Conservation (phyloP, 2,888 invertebrate genomes). For the Nomada ruficornis region DNA sequence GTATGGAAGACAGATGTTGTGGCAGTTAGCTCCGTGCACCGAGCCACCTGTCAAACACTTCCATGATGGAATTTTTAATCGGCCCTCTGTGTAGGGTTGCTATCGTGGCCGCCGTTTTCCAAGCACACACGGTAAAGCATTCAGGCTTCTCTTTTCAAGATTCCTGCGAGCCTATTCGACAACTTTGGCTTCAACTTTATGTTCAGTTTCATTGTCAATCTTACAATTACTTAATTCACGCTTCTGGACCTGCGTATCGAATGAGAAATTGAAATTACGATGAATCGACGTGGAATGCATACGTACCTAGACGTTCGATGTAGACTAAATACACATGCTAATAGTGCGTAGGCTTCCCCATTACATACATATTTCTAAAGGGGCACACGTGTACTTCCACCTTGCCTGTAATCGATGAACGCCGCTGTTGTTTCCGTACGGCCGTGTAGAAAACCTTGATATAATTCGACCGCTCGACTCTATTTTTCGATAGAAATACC, state of each 20-base stretch:
- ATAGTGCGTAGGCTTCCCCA: too few relatives aligned
- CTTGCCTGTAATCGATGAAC: slow-evolving; percentile 52
- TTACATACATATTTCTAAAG: slow-evolving; percentile 21
- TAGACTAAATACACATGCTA: too few relatives aligned
- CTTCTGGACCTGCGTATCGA: too few relatives aligned
- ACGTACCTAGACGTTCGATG: too few relatives aligned
- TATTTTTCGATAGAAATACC: slow-evolving; percentile 22
- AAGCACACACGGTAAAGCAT: background rate
- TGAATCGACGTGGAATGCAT: too few relatives aligned
- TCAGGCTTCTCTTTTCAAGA: background rate
- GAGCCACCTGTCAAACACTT: slow-evolving; percentile 80
- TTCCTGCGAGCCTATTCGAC: background rate
- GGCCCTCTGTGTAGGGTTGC: slow-evolving; percentile 55
- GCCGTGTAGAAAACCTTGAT: slow-evolving; percentile 42
- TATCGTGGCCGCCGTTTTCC: slow-evolving; percentile 12
- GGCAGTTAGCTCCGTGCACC: slow-evolving; percentile 69
- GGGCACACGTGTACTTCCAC: slow-evolving; percentile 60
- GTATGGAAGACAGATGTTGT: slow-evolving; percentile 76
- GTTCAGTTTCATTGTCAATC: background rate
- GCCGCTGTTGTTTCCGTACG: slow-evolving; percentile 32
- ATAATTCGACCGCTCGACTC: slow-evolving; percentile 6
- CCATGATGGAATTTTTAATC: slow-evolving; percentile 83
- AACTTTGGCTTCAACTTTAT: slow-evolving; percentile 2
- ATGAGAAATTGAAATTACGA: too few relatives aligned
- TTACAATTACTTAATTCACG: too few relatives aligned